These are phyloP conservation scores for Clistopyga incitator DNA, from an alignment of 2,888 invertebrate genomes.

Conservation along the genomic window DNA sequence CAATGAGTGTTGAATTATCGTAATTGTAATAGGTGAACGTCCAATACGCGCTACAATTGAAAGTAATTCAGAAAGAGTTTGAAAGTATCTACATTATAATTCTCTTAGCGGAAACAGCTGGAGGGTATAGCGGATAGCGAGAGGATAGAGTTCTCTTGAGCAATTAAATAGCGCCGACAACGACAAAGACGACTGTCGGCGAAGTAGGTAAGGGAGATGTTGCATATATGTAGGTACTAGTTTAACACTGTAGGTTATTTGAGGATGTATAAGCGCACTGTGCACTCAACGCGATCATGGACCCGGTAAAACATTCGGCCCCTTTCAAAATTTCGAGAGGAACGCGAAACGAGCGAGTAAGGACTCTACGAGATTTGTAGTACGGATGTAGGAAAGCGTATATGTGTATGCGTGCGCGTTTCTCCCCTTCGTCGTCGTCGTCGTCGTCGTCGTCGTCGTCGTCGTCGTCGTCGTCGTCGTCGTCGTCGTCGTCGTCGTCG, in stretches of 20 bases:
- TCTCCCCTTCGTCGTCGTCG: too few species aligned
- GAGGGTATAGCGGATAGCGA: conserved; percentile 13
- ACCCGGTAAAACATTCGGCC: conserved; percentile 47
- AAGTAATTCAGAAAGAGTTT: conserved; percentile 19
- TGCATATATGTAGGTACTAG: background rate
- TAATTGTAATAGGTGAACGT: background rate
- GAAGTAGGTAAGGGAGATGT: background rate
- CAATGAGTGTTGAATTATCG: background rate
- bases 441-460: too few species aligned
- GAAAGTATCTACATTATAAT: conserved; percentile 64
- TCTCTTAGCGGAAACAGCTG: conserved; percentile 56
- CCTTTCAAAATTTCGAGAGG: conserved; percentile 46
- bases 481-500: too few species aligned
- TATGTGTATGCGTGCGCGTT: conserved; percentile 2
- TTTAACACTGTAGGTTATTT: conserved; percentile 3
- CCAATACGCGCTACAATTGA: background rate
- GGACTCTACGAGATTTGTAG: conserved; percentile 13
- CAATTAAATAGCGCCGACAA: conserved; percentile 59
- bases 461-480: too few species aligned
- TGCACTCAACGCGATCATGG: conserved; percentile 35
- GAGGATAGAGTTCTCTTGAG: conserved; percentile 44
- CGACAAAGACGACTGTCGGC: conserved; percentile 32
- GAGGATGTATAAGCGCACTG: background rate
- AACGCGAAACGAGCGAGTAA: background rate
- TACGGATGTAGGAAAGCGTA: conserved; percentile 33